A percentile compares a stretch with the other conserved stretches of the same genome.
These are phyloP conservation scores for Bos javanicus DNA, from an alignment of 2,113 vertebrate species.

Conservation along the genomic window DNA sequence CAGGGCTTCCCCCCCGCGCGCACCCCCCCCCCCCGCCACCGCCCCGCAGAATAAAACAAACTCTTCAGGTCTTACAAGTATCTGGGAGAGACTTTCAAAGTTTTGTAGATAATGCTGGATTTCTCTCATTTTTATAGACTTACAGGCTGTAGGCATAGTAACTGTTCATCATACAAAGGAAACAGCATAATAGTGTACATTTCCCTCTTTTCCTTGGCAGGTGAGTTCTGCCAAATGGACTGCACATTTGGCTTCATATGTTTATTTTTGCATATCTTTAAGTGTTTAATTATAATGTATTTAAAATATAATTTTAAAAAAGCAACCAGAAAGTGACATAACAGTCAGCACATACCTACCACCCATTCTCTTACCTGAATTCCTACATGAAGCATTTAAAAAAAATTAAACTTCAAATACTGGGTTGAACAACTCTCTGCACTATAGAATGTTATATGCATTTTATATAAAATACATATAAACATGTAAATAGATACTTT, in stretches of 20 bases:
- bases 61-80: not conserved
- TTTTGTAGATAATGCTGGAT: not conserved
- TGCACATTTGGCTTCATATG: not conserved
- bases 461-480: not conserved
- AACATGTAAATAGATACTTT: not conserved
- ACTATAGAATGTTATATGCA: not conserved
- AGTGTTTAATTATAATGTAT: not conserved
- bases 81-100: not conserved
- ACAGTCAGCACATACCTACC: no score
- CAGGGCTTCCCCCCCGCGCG: not conserved
- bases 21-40: no score
- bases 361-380: not conserved
- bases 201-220: not conserved
- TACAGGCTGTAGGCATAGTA: not conserved
- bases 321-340: not conserved
- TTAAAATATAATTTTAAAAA: not conserved
- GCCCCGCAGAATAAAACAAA: not conserved
- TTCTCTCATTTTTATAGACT: not conserved
- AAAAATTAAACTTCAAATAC: not conserved
- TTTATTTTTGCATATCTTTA: not conserved
- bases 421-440: not conserved
- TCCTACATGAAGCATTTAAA: not conserved
- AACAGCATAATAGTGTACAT: not conserved
- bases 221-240: not conserved
- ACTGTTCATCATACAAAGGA: not conserved